A percentile compares a stretch with the other conserved stretches of the same genome.
phyloP scores from a whole-genome alignment of 2,888 invertebrate genomes.

The Aporophyla lueneburgensis region DNA sequence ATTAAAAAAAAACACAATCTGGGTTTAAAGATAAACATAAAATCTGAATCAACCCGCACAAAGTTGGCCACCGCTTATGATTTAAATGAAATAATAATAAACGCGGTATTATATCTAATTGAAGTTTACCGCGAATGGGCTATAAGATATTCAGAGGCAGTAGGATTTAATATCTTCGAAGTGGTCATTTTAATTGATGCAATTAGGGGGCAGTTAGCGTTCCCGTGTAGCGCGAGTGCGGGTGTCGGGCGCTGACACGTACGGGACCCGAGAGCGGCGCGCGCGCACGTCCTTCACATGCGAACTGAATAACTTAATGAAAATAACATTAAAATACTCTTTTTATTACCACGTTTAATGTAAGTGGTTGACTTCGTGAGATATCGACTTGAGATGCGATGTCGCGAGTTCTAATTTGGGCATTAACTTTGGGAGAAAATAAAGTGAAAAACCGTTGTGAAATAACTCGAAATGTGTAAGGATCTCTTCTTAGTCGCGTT shows the following conservation, averaged over 20 bases:
- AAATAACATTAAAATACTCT: constrained; percentile 72
- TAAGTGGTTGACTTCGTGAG: constrained; percentile 52
- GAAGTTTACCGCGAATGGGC: constrained; percentile 68
- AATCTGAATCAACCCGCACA: constrained; percentile 27
- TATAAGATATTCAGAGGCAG: constrained; percentile 78
- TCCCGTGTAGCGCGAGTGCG: constrained; percentile 65
- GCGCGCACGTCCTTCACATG: constrained; percentile 74
- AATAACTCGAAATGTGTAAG: neutral
- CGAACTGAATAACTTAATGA: constrained; percentile 80
- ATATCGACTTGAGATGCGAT: constrained; percentile 43
- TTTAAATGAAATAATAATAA: constrained; percentile 51
- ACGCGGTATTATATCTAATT: constrained; percentile 56
- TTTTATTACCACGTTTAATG: constrained; percentile 63
- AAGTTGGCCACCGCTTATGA: constrained; percentile 46
- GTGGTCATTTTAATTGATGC: constrained; percentile 79
- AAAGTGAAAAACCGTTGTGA: neutral
- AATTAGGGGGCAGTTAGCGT: constrained; percentile 79
- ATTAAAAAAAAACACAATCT: too few relatives aligned
- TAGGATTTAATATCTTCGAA: constrained; percentile 78
- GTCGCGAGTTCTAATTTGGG: constrained; percentile 40
- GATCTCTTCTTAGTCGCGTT: neutral
- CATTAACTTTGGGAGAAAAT: constrained; percentile 1
- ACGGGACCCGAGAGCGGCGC: constrained; percentile 66
- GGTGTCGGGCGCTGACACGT: constrained; percentile 74
- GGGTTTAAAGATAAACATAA: neutral